Percentiles rank a stretch among this genome's conserved stretches.
These are phyloP conservation scores for Coleophora flavipennella DNA, from an alignment of 2,888 invertebrate species.

Conservation along the genomic window DNA sequence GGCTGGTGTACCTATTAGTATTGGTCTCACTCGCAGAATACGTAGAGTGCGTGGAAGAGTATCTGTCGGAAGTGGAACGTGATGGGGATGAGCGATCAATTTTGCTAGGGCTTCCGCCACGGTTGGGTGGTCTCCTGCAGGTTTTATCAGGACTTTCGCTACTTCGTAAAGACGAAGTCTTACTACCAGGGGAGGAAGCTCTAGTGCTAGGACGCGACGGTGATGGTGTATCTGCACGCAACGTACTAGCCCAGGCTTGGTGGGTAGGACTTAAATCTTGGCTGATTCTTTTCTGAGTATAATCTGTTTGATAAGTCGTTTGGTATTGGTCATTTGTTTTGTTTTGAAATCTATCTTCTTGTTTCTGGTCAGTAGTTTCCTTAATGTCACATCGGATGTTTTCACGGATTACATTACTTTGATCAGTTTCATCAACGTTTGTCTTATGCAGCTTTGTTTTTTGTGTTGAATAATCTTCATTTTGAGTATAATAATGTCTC, in stretches of 20 bases:
- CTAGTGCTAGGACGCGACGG: constrained; percentile 60
- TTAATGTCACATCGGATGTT: constrained; percentile 21
- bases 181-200: constrained; percentile 71
- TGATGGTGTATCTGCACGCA: constrained; percentile 77
- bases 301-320: constrained; percentile 75
- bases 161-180: constrained; percentile 65
- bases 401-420: constrained; percentile 19
- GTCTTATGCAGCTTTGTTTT: constrained; percentile 18
- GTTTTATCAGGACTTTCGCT: constrained; percentile 66
- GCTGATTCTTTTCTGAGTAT: constrained; percentile 70
- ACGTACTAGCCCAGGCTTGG: constrained; percentile 82
- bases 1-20: constrained; percentile 30
- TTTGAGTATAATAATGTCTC: constrained; percentile 12
- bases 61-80: constrained; percentile 34
- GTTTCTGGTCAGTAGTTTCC: constrained; percentile 30
- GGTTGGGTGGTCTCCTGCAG: constrained; percentile 42
- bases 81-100: constrained; percentile 47
- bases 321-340: constrained; percentile 63
- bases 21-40: constrained; percentile 36
- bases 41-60: constrained; percentile 39
- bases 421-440: constrained; percentile 23
- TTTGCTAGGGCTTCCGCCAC: constrained; percentile 42
- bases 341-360: constrained; percentile 36
- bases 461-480: constrained; percentile 17
- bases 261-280: constrained; percentile 81